Percentiles rank a stretch among this genome's conserved stretches.
phyloP scores from a whole-genome alignment of 2,888 invertebrate genomes.

The Portevinia maculata region DNA sequence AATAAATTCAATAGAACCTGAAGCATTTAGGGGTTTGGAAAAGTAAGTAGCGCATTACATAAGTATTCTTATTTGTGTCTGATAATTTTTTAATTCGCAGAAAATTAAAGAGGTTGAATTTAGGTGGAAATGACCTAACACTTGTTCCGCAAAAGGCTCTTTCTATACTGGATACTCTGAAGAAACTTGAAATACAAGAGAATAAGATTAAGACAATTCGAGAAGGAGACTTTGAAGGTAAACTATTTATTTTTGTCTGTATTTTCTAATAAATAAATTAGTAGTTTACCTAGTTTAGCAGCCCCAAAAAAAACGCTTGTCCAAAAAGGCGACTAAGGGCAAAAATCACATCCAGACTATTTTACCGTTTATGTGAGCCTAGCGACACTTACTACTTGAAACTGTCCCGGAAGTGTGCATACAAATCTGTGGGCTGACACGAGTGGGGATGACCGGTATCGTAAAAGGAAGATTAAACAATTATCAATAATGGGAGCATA shows the following conservation, averaged over 20 bases:
- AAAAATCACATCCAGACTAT: too few relatives aligned
- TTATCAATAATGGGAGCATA: too few relatives aligned
- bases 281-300: too few relatives aligned
- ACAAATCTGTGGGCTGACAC: too few relatives aligned
- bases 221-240: constrained; percentile 94
- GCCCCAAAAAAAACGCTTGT: too few relatives aligned
- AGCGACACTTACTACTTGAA: too few relatives aligned
- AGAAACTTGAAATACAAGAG: constrained; percentile 94
- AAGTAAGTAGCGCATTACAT: constrained; percentile 85
- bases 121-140: constrained; percentile 92
- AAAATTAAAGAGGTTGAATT: constrained; percentile 92
- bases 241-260: constrained; percentile 19
- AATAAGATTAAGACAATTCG: constrained; percentile 90
- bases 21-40: constrained; percentile 93
- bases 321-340: too few relatives aligned
- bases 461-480: too few relatives aligned
- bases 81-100: constrained; percentile 80
- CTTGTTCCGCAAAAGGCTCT: constrained; percentile 91
- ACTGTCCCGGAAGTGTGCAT: too few relatives aligned
- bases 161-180: constrained; percentile 90
- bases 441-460: too few relatives aligned
- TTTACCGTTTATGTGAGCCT: too few relatives aligned
- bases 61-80: not conserved
- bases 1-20: constrained; percentile 90
- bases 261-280: not conserved